Base-by-base conservation (phyloP, 2,888 invertebrate genomes). In the Pyrgus malvae region DNA sequence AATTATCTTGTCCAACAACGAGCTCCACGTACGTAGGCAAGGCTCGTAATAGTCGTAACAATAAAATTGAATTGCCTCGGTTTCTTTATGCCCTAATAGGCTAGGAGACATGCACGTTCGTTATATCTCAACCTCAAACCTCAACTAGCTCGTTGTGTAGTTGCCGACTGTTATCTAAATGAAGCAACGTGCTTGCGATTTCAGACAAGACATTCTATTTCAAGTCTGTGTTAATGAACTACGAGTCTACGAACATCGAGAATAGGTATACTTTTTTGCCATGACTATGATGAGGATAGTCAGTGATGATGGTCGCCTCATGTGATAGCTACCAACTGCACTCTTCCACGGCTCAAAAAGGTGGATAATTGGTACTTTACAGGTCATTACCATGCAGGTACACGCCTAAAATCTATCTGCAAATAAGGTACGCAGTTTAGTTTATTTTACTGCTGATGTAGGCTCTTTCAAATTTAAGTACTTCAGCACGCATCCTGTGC, bases 181-280 rank as follows among this genome's bases (percentile, higher is more conserved):
- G 33, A 11, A 11, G 48, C 49, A 50, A 50, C 50, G 49, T 49
- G 49, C 33, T 12, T 2, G 41, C 16, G 49, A 31, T 33, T 29
- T 37, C 23, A 38, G 50, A 41, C 50, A 50, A 50, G 29, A 23
- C 8, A 14, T 29, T 40, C 49, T 49, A 41, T 49, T 49, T 40
- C 49, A 49, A 49, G 49, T 33, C 14, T 49, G 48, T 49, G 49
- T 40, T 49, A 49, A 40, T 49, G 49, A 49, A 40, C 40, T 21
- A 29, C 7, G n/a, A 19, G 40, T 49, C 21, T 38, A 25, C 14
- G 17, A 21, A 23, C 46, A 9, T n/a, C n/a, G n/a, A n/a, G n/a
- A 31, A 31, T n/a, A 11, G 31, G 31, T 31, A 31, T n/a, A n/a
- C 23, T 23, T n/a, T n/a, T n/a, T n/a, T 6, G 12, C 11, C 11